Evolutionary conservation across 2,113 vertebrate species (phyloP).

Genomic region (Leptocoma aspasia): DNA sequence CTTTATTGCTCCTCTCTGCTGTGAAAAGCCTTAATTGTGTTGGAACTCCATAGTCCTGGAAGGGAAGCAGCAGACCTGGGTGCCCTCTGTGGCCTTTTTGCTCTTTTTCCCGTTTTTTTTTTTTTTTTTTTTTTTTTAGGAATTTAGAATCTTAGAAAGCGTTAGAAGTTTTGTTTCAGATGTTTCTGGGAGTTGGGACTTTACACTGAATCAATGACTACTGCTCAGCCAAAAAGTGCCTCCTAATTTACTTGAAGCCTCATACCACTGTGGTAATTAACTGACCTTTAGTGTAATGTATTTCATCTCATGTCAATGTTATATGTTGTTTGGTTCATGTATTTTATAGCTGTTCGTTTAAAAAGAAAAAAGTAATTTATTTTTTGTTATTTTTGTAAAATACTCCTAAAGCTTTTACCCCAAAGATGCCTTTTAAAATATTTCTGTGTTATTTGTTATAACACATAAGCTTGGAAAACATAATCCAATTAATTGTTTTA

Average conservation of each 20-base stretch:
- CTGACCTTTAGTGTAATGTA: not conserved
- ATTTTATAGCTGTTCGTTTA: not conserved
- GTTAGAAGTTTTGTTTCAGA: not conserved
- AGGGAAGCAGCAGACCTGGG: not conserved
- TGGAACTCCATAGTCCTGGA: not conserved
- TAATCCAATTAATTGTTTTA: not conserved
- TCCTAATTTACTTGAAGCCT: slow-evolving; percentile 46
- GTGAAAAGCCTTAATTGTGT: not conserved
- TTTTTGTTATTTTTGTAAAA: slow-evolving; percentile 22
- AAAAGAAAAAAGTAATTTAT: not conserved
- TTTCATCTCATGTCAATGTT: not conserved
- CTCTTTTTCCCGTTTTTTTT: not conserved
- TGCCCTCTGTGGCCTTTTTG: not conserved
- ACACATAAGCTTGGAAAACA: not conserved
- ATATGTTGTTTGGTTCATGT: not conserved
- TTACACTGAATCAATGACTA: not conserved
- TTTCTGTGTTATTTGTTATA: not conserved
- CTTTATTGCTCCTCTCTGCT: not conserved
- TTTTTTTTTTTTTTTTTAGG: not conserved
- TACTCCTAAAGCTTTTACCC: not conserved
- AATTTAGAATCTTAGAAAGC: not conserved
- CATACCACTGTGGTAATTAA: not conserved
- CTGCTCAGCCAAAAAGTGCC: slow-evolving; percentile 21
- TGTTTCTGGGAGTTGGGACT: not conserved
- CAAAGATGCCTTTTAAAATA: not conserved